phyloP scores from a whole-genome alignment of 2,888 invertebrate species.

The Podabrus alpinus region DNA sequence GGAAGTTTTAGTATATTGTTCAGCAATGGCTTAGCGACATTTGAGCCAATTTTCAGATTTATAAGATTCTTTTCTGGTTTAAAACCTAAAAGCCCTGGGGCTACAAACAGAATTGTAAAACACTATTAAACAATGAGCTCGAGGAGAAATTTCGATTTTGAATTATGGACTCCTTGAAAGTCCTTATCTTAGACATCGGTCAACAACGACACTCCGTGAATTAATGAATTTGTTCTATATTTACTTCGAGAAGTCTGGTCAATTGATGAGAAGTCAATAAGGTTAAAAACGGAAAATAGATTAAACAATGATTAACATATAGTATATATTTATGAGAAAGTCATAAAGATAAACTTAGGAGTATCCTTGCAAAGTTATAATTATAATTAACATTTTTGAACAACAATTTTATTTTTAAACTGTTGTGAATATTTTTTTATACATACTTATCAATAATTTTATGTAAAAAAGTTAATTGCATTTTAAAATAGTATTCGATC shows the following conservation, averaged over 20 bases:
- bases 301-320: not conserved
- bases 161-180: too few species aligned
- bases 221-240: not conserved
- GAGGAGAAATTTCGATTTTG: too few species aligned
- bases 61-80: too few species aligned
- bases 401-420: not conserved
- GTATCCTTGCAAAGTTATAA: not conserved
- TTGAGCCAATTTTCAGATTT: too few species aligned
- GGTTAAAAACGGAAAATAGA: not conserved
- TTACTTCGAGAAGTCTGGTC: not conserved
- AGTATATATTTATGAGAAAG: not conserved
- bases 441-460: too few species aligned
- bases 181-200: too few species aligned
- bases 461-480: not conserved
- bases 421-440: not conserved
- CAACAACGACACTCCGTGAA: not conserved
- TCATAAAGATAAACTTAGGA: not conserved
- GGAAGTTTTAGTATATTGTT: too few species aligned
- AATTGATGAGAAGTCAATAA: not conserved
- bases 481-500: not conserved
- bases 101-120: too few species aligned
- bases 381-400: not conserved
- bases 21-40: too few species aligned
- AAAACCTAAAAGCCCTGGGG: too few species aligned
- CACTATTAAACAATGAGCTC: too few species aligned